Conservation (phyloP, 1,140 invertebrate species). For the Camponotus vicinus region DNA sequence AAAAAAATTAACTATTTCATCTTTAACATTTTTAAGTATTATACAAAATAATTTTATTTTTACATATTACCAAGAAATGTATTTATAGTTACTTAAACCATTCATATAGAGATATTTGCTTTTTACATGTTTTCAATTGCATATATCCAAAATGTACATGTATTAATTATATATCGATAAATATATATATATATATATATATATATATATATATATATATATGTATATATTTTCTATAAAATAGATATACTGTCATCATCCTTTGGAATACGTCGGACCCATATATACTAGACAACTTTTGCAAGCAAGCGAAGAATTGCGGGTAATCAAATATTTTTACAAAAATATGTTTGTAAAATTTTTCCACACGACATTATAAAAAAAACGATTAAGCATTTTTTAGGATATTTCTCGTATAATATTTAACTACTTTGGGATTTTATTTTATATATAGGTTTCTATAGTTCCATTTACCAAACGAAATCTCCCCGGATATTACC, state of each 20-base stretch:
- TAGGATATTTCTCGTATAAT: neutral
- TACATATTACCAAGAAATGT: neutral
- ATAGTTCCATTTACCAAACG: neutral
- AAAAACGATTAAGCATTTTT: neutral
- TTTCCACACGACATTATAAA: neutral
- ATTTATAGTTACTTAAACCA: neutral
- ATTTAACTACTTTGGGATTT: neutral
- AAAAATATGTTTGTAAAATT: neutral
- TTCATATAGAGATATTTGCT: neutral
- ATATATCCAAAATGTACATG: neutral
- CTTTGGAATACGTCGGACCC: conserved; percentile 52
- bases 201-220: no score
- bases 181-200: no score
- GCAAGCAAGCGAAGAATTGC: conserved; percentile 29
- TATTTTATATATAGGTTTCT: conserved; percentile 7
- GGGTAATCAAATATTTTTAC: conserved; percentile 25
- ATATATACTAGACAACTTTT: conserved; percentile 27
- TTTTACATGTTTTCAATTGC: neutral
- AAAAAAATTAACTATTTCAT: neutral
- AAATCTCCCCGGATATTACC: conserved; percentile 9
- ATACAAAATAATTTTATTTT: neutral
- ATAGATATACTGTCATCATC: conserved; percentile 63
- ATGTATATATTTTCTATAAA: no score
- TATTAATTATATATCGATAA: neutral
- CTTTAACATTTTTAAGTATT: neutral